Percentiles rank a stretch among this genome's conserved stretches.
phyloP scores from a whole-genome alignment of 2,797 vertebrate genomes.

The Ara ararauna region DNA sequence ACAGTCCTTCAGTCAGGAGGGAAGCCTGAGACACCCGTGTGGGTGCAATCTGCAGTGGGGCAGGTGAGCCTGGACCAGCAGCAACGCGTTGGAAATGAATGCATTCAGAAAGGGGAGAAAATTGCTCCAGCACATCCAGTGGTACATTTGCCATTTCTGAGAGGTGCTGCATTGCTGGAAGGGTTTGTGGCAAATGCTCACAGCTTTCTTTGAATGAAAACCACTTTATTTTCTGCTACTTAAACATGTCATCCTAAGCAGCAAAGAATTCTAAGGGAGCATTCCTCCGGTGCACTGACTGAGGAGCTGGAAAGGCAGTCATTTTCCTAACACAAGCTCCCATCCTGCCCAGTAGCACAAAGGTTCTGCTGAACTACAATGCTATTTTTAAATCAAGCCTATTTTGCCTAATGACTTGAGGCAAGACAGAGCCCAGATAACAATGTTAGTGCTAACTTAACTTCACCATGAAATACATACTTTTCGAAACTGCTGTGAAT shows the following conservation, averaged over 20 bases:
- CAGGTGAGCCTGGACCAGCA: background rate
- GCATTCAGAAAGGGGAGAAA: background rate
- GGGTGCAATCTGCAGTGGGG: background rate
- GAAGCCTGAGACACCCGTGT: background rate
- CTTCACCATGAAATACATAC: background rate
- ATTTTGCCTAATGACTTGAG: background rate
- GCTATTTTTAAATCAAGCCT: background rate
- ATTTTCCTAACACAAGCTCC: background rate
- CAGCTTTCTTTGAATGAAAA: background rate
- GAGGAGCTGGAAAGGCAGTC: background rate
- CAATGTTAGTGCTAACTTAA: background rate
- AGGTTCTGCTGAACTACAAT: background rate
- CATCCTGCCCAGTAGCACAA: background rate
- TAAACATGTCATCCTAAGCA: background rate
- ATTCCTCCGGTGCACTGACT: background rate
- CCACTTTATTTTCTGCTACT: conserved; percentile 42
- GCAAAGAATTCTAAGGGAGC: background rate
- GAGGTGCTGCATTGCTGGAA: background rate
- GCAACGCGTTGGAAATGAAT: background rate
- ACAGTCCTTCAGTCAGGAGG: rapidly evolving
- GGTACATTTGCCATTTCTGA: background rate
- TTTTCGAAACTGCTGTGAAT: background rate
- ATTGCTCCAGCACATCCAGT: background rate
- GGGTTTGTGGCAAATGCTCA: conserved; percentile 30
- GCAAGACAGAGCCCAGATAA: background rate